phyloP scores from a whole-genome alignment of 92 coral and sea anemone genomes.

The Phenganax stokvisi region DNA sequence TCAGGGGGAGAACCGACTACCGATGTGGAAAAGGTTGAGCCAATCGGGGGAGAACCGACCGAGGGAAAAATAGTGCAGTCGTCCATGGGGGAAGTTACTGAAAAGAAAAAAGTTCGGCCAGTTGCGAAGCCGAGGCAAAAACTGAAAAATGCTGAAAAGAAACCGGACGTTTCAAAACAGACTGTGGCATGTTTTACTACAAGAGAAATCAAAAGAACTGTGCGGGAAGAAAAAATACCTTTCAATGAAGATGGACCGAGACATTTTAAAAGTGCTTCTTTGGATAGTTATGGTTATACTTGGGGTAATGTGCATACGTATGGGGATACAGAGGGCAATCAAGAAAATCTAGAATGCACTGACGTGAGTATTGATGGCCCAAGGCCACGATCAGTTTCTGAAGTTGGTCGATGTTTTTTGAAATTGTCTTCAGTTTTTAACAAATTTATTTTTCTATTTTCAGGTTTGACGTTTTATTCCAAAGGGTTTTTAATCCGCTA shows the following conservation, averaged over 20 bases:
- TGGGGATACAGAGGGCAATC: neutral
- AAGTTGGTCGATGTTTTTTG: too few species aligned
- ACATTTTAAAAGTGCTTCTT: neutral
- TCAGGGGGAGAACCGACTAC: neutral
- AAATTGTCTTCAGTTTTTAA: neutral
- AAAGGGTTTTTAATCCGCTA: neutral
- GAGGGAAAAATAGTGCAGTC: too few species aligned
- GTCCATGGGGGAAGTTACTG: neutral
- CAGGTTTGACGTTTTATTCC: constrained; percentile 6
- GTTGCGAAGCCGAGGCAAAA: constrained; percentile 32
- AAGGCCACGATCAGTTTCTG: too few species aligned
- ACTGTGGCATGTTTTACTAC: constrained; percentile 10
- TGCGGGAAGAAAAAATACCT: neutral
- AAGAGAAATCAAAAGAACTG: neutral
- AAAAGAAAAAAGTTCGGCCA: constrained; percentile 6
- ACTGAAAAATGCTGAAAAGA: neutral
- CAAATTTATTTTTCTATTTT: neutral
- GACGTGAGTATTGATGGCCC: constrained; percentile 22
- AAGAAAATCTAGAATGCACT: constrained; percentile 24
- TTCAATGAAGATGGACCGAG: neutral
- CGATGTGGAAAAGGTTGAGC: too few species aligned
- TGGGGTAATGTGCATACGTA: constrained; percentile 1
- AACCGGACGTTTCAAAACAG: neutral
- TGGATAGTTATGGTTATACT: constrained; percentile 2
- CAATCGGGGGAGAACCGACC: too few species aligned